Percentiles rank a stretch among this genome's conserved stretches.
These are phyloP conservation scores for Eupsilia transversa DNA, from an alignment of 2,888 invertebrate species.

Conservation along the genomic window DNA sequence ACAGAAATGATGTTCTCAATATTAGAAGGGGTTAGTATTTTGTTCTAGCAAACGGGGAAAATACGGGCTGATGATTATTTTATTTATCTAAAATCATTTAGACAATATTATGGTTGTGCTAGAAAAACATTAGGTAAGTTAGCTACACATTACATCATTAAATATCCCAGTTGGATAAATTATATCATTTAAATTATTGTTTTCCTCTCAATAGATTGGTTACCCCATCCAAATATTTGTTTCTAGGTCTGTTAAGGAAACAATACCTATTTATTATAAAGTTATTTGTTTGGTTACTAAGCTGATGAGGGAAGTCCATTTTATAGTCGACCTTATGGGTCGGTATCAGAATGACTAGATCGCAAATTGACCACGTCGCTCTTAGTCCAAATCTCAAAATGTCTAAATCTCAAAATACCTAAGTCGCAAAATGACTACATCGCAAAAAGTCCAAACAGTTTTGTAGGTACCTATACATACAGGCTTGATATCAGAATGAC, in stretches of 20 bases:
- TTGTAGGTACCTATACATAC: too few species aligned
- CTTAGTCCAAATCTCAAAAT: too few species aligned
- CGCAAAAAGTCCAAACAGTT: too few species aligned
- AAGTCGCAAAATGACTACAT: too few species aligned
- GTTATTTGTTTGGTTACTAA: slow-evolving; percentile 11
- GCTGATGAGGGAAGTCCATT: slow-evolving; percentile 8
- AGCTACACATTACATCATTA: slow-evolving; percentile 38
- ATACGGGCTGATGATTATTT: neutral
- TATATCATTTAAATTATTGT: slow-evolving; percentile 16
- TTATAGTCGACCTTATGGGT: neutral
- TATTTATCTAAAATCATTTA: slow-evolving; percentile 3
- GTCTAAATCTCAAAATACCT: too few species aligned
- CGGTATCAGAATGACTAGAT: too few species aligned
- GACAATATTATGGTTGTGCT: neutral
- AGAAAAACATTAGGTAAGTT: neutral
- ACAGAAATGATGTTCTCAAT: neutral
- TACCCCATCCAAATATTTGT: slow-evolving; percentile 15
- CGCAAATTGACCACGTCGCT: too few species aligned
- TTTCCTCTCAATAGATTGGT: slow-evolving; percentile 29
- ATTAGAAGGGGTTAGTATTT: neutral
- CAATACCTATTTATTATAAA: neutral
- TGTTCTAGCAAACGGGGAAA: neutral
- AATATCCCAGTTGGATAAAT: slow-evolving; percentile 40
- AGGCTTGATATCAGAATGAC: too few species aligned
- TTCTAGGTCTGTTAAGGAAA: slow-evolving; percentile 15